Conservation (phyloP, 2,797 vertebrate genomes). For the Falco novaeseelandiae region DNA sequence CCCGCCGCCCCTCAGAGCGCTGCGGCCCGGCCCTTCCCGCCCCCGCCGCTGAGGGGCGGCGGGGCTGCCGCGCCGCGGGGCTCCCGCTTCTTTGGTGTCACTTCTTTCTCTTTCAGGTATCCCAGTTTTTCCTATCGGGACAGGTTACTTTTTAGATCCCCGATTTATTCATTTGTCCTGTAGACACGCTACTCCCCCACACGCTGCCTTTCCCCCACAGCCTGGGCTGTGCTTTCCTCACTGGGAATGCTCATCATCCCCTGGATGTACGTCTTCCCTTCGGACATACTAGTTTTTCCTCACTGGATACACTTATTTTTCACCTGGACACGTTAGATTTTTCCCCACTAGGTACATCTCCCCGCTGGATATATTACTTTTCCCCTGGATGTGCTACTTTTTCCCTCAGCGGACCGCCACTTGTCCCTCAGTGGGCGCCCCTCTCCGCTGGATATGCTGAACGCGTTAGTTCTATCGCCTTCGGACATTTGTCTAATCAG, state of each 20-base stretch:
- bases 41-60: no score
- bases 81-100: background rate
- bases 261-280: rapidly evolving
- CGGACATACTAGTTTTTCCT: background rate
- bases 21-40: no score
- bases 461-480: background rate
- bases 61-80: background rate
- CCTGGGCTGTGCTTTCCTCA: background rate
- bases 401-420: background rate
- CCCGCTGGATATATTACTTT: background rate
- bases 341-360: background rate
- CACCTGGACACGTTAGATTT: rapidly evolving
- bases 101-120: background rate
- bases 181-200: rapidly evolving
- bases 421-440: background rate
- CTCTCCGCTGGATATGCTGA: no score
- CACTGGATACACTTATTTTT: rapidly evolving
- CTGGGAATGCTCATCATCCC: rapidly evolving
- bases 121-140: background rate
- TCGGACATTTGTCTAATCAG: no score
- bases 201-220: rapidly evolving
- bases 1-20: no score
- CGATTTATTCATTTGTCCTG: rapidly evolving
- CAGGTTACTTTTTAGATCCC: rapidly evolving
- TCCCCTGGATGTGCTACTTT: background rate